These are phyloP conservation scores for Thamnophis elegans DNA, from an alignment of 2,797 vertebrate genomes.

Conservation along the genomic window DNA sequence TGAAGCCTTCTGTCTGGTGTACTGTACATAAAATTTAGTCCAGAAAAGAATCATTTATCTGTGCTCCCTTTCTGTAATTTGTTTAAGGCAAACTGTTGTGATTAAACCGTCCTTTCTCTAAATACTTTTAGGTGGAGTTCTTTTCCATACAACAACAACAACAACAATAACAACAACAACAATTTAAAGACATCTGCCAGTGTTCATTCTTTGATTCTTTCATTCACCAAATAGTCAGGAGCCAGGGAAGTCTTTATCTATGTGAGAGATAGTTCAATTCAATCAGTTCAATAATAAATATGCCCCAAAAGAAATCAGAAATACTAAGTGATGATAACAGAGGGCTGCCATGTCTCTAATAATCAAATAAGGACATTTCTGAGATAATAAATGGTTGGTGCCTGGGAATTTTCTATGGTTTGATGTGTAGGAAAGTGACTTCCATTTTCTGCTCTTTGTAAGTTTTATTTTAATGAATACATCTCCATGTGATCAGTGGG, in stretches of 20 bases:
- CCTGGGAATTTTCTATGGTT: neutral
- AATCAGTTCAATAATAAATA: neutral
- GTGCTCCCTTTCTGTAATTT: neutral
- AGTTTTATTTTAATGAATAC: neutral
- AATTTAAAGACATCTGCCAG: neutral
- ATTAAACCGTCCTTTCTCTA: constrained; percentile 12
- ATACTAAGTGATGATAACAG: neutral
- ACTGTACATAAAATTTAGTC: neutral
- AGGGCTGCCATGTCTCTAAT: neutral
- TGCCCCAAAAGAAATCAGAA: constrained; percentile 5
- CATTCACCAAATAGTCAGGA: neutral
- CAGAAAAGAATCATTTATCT: neutral
- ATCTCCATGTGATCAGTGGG: neutral
- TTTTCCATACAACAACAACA: neutral
- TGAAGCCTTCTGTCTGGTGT: neutral
- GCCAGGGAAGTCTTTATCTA: neutral
- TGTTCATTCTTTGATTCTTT: neutral
- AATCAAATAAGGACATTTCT: constrained; percentile 22
- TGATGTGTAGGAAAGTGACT: neutral
- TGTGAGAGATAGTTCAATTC: neutral
- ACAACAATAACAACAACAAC: fast-evolving
- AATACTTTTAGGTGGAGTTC: constrained; percentile 19
- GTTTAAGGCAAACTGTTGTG: neutral
- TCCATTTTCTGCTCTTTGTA: neutral
- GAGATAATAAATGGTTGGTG: neutral